Base-by-base conservation (phyloP, 2,113 vertebrate genomes). In the Caloenas nicobarica region DNA sequence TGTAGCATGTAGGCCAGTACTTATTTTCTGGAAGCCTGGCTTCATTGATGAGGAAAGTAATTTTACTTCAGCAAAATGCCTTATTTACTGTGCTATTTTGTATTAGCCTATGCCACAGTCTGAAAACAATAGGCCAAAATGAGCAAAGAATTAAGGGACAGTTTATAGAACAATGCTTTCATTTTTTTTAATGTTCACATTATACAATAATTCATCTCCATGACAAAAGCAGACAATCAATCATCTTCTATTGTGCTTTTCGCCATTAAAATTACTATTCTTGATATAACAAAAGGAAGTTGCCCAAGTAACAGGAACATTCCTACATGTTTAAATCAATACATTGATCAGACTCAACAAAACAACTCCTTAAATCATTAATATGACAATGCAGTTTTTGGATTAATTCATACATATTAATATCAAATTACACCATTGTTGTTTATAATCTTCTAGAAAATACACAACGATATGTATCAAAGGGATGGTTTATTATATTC, bases 141-240 rank as follows among this genome's bases (percentile, higher is more conserved):
- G 94, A 97, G 91, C 89, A 95, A 97, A 97, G 93, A 95, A 96
- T 95, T 69, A 94, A 95, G 89, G 93, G 89, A 92, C 91, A 97
- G 89, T 93, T 97, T 96, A 96, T 76, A 95, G 90, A 97, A 97
- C 89, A 96, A 95, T 93, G 56, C 42, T 95, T 97, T 94, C 71
- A 72, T 91, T 95, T 97, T 95, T 86, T 69, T 44, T 38, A 38
- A 76, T 82, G 74, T 93, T 94, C 61, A 5, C 21, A 14, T 95
- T 97, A 91, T 80, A 72, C 79, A 96, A 94, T 95, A 97, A 97
- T 97, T 97, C 86, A 98, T 98, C 94, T 97, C 97, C 96, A 97
- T 96, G 83, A 98, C 94, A 98, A 98, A 98, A 95, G 81, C 86
- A 97, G 91, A 97, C 70, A 98, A 97, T 97, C 97, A 98, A 96